Conservation (phyloP, 1,140 invertebrate genomes). For the Solenopsis invicta region DNA sequence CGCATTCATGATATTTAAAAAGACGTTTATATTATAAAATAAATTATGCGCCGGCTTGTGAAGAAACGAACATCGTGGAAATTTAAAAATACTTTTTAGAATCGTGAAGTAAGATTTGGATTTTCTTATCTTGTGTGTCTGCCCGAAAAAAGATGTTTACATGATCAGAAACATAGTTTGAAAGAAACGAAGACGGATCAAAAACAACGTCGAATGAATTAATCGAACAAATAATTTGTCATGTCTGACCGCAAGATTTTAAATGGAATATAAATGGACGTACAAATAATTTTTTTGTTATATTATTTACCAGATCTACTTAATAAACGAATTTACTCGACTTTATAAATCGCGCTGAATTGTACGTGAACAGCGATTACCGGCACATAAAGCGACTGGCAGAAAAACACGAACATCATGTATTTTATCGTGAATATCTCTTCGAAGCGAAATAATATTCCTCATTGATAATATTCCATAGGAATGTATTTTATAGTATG, state of each 20-base stretch:
- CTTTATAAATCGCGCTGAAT: constrained; percentile 49
- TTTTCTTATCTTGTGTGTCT: background rate
- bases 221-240: constrained; percentile 14
- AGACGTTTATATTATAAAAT: constrained; percentile 1
- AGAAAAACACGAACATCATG: background rate
- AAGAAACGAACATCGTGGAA: background rate
- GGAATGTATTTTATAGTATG: background rate
- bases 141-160: background rate
- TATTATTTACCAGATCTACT: constrained; percentile 31
- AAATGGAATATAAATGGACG: background rate
- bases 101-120: background rate
- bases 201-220: constrained; percentile 28
- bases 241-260: background rate
- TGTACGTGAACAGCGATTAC: constrained; percentile 23
- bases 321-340: constrained; percentile 31
- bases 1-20: background rate
- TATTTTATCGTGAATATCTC: constrained; percentile 24
- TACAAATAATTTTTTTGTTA: constrained; percentile 23
- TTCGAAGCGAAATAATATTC: constrained; percentile 1
- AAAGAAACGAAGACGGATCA: constrained; percentile 9
- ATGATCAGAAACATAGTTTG: background rate
- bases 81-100: background rate
- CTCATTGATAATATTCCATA: background rate
- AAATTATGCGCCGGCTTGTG: background rate
- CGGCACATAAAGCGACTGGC: constrained; percentile 1